Conservation (phyloP, 1,140 invertebrate species). For the Trissolcus basalis region DNA sequence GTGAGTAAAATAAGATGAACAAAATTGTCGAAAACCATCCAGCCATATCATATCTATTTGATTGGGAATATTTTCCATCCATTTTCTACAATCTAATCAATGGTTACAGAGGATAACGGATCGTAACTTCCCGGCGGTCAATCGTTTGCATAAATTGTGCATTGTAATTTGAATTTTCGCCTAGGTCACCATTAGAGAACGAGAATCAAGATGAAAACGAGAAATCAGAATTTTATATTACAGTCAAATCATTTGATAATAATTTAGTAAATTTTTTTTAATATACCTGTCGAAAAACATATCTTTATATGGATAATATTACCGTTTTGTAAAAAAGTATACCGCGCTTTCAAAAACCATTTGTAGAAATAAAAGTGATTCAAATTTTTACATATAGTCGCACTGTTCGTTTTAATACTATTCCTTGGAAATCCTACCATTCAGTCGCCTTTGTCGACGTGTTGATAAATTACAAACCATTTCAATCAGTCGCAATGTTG, state of each 20-base stretch:
- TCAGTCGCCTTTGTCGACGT: conserved; percentile 26
- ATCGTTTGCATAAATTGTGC: conserved; percentile 43
- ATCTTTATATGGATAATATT: too few relatives aligned
- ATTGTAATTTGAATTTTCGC: conserved; percentile 51
- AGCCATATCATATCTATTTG: conserved; percentile 19
- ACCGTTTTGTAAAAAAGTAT: too few relatives aligned
- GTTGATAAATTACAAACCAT: conserved; percentile 52
- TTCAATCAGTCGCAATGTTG: conserved; percentile 47
- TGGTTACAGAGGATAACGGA: conserved; percentile 59
- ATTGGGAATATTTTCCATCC: conserved; percentile 2
- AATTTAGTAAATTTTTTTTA: too few relatives aligned
- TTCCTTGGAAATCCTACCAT: conserved; percentile 40
- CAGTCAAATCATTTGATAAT: too few relatives aligned
- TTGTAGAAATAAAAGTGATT: not conserved
- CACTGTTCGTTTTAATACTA: conserved; percentile 26
- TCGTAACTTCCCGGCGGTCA: conserved; percentile 53
- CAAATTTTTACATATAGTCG: not conserved
- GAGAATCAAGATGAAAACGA: too few relatives aligned
- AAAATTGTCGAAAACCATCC: conserved; percentile 1
- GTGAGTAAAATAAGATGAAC: too few relatives aligned
- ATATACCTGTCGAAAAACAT: too few relatives aligned
- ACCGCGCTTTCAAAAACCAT: too few relatives aligned
- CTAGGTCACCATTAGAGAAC: conserved; percentile 28
- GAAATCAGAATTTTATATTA: too few relatives aligned
- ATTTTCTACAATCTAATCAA: conserved; percentile 55